Conservation (phyloP, 2,888 invertebrate genomes). For the Netelia fuscicornis region DNA sequence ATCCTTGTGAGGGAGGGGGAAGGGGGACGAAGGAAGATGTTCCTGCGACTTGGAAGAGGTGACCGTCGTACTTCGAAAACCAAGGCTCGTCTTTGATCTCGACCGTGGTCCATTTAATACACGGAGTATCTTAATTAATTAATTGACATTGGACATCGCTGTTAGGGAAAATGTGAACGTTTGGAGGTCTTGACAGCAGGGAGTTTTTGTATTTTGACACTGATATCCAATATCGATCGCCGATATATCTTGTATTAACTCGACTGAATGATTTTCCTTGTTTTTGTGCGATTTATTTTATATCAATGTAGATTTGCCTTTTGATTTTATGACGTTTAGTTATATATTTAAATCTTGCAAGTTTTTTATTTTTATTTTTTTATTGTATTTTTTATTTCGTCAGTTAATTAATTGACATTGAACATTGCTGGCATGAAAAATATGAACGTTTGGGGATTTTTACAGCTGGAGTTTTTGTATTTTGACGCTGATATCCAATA, state of each 20-base stretch:
- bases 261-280: neutral
- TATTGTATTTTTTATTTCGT: no score
- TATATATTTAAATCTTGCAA: neutral
- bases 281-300: neutral
- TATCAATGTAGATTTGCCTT: neutral
- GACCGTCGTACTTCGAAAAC: constrained; percentile 69
- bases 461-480: neutral
- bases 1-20: constrained; percentile 33
- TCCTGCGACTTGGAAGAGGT: constrained; percentile 30
- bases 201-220: neutral
- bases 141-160: constrained; percentile 74
- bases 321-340: neutral
- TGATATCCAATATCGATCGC: neutral
- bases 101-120: constrained; percentile 81
- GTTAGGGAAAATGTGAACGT: constrained; percentile 57
- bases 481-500: neutral
- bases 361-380: neutral
- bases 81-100: constrained; percentile 81
- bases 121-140: constrained; percentile 80
- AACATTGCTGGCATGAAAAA: constrained; percentile 50
- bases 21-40: constrained; percentile 38
- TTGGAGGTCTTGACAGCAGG: constrained; percentile 9
- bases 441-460: constrained; percentile 56
- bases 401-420: constrained; percentile 80
- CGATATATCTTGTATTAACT: neutral